Conservation (phyloP, 2,888 invertebrate genomes). For the Girardia tigrina region DNA sequence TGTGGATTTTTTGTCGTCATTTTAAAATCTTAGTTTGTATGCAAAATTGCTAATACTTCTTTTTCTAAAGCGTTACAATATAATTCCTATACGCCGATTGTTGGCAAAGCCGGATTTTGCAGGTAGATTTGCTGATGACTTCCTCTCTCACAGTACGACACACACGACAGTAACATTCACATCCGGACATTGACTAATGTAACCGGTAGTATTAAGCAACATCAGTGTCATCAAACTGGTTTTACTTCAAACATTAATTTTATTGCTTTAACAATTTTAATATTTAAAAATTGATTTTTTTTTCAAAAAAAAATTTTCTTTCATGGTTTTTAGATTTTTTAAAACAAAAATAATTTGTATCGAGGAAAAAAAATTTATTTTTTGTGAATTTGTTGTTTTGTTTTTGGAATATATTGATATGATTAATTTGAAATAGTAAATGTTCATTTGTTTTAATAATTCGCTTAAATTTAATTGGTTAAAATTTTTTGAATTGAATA, state of each 20-base stretch:
- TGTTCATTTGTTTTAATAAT: too few species aligned
- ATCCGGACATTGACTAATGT: constrained; percentile 23
- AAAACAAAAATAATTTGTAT: neutral
- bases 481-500: too few species aligned
- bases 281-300: constrained; percentile 9
- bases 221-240: constrained; percentile 23
- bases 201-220: constrained; percentile 23
- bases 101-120: constrained; percentile 23
- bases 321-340: neutral
- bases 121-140: constrained; percentile 20
- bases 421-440: too few species aligned
- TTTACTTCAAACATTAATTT: constrained; percentile 4
- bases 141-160: constrained; percentile 13
- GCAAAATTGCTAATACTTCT: constrained; percentile 14
- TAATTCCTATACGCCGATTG: constrained; percentile 16
- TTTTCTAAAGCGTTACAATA: neutral
- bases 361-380: neutral
- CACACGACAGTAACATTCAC: constrained; percentile 20
- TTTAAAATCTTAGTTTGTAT: constrained; percentile 18
- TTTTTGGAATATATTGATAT: too few species aligned
- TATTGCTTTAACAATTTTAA: neutral
- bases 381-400: neutral
- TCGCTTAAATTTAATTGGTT: too few species aligned
- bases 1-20: constrained; percentile 4
- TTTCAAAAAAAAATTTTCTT: neutral